phyloP scores from a whole-genome alignment of 2,113 vertebrate species.

The Lophochroa leadbeateri region DNA sequence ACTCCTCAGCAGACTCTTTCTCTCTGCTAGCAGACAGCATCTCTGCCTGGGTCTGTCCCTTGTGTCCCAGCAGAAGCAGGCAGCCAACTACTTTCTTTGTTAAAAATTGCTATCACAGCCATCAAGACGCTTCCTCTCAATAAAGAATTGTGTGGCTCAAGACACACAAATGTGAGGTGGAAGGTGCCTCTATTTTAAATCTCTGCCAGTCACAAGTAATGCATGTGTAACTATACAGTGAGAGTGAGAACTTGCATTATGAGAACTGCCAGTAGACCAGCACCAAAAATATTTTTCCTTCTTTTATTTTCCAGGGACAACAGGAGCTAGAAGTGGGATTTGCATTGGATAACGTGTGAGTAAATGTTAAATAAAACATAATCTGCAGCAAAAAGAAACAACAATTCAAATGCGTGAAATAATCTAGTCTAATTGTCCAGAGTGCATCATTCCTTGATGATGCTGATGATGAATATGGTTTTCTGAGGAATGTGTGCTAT shows the following conservation, averaged over 20 bases:
- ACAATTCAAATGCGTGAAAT: background rate
- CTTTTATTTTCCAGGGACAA: slow-evolving; percentile 35
- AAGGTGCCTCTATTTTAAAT: background rate
- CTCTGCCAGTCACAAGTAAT: background rate
- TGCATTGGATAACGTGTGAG: slow-evolving; percentile 65
- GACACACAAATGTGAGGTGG: background rate
- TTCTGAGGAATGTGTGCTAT: background rate
- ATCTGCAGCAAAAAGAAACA: background rate
- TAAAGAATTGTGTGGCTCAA: background rate
- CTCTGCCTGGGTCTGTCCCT: background rate
- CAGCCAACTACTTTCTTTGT: background rate
- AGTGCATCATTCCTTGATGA: background rate
- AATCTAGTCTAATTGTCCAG: background rate
- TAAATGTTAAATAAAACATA: slow-evolving; percentile 1
- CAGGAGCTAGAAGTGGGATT: slow-evolving; percentile 71
- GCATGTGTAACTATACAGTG: background rate
- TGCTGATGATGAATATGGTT: background rate
- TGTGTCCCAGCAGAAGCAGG: background rate
- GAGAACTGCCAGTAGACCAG: background rate
- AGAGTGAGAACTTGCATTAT: background rate
- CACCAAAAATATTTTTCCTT: background rate
- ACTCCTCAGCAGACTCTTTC: background rate
- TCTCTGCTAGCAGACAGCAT: background rate
- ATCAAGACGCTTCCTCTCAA: background rate
- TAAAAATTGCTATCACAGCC: background rate